Evolutionary conservation across 2,113 vertebrate genomes (phyloP).

Genomic region (Numida meleagris): DNA sequence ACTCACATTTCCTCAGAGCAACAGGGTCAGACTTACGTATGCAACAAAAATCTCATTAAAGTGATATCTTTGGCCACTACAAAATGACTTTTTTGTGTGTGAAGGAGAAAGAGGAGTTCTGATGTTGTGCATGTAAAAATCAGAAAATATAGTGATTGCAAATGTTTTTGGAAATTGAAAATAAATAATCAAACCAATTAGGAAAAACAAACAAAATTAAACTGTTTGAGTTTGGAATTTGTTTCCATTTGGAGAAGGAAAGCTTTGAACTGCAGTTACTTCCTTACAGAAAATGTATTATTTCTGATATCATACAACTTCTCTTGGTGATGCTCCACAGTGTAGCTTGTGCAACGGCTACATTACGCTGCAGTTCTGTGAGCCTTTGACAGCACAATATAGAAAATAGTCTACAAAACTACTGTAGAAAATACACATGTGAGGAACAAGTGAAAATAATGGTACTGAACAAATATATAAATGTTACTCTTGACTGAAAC

Average conservation of each 20-base stretch:
- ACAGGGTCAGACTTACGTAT: not conserved
- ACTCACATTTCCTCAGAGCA: not conserved
- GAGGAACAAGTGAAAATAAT: not conserved
- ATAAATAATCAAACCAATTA: not conserved
- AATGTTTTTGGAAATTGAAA: not conserved
- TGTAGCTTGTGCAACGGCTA: not conserved
- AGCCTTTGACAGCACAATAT: not conserved
- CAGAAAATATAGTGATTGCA: not conserved
- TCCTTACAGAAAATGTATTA: not conserved
- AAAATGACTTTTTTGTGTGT: not conserved
- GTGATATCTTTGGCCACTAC: not conserved
- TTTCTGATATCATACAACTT: not conserved
- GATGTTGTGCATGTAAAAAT: not conserved
- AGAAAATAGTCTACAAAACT: not conserved
- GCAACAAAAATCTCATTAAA: not conserved
- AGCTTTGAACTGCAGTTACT: not conserved
- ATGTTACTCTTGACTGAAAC: not conserved
- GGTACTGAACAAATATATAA: not conserved
- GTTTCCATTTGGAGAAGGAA: not conserved
- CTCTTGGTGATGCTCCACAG: not conserved
- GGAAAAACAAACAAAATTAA: not conserved
- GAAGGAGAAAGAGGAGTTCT: not conserved
- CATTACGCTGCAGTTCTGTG: not conserved
- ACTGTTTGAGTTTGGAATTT: not conserved
- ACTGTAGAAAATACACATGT: not conserved